Evolutionary conservation across 2,888 invertebrate genomes (phyloP).

Genomic region (Allolobophora icterica): DNA sequence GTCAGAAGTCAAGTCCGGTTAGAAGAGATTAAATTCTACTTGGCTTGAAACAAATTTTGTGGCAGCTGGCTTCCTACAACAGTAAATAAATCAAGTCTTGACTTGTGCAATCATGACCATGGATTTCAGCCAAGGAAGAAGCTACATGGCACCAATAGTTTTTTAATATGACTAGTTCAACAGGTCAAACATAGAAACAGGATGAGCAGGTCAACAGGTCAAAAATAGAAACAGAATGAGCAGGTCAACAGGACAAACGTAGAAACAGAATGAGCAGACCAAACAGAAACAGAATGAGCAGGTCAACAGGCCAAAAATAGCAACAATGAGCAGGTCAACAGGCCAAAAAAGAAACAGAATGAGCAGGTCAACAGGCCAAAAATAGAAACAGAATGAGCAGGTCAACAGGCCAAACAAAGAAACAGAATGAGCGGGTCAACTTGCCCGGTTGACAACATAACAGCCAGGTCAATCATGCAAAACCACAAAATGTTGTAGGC

Average conservation of each 20-base stretch:
- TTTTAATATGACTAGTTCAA: too few species aligned
- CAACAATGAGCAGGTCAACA: neutral
- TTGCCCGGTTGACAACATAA: neutral
- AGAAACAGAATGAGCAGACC: neutral
- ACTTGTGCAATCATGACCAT: neutral
- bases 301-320: too few species aligned
- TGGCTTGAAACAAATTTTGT: neutral
- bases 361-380: neutral
- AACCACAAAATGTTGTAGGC: too few species aligned
- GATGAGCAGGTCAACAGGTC: neutral
- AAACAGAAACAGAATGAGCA: neutral
- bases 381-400: neutral
- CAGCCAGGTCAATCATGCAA: too few species aligned
- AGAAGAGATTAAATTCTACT: neutral
- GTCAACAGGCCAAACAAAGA: neutral
- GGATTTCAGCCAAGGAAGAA: neutral
- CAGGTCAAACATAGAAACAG: neutral
- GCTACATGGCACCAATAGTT: too few species aligned
- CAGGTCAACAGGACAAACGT: neutral
- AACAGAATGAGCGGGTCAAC: constrained; percentile 3
- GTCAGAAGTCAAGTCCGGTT: neutral
- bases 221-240: neutral
- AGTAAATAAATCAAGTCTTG: neutral
- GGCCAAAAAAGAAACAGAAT: neutral
- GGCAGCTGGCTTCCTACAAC: neutral